A percentile compares a stretch with the other conserved stretches of the same genome.
Evolutionary conservation across 2,888 invertebrate species (phyloP).

Genomic region (Megaustenia siamemsis): DNA sequence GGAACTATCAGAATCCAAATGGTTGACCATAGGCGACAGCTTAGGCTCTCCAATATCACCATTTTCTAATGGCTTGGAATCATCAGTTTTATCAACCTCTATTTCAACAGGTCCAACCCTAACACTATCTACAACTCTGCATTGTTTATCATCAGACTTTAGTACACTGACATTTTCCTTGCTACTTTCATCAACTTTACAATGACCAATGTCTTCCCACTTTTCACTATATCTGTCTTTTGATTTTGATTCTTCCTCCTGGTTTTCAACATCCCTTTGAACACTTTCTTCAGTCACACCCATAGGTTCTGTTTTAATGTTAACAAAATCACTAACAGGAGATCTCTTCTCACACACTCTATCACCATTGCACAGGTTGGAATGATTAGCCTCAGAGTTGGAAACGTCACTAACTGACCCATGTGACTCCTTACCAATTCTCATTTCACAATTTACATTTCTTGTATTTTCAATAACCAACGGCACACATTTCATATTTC

Average conservation of each 20-base stretch:
- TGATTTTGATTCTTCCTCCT: constrained; percentile 8
- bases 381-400: constrained; percentile 38
- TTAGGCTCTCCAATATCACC: constrained; percentile 51
- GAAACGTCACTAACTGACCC: constrained; percentile 2
- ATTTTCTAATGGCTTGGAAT: constrained; percentile 44
- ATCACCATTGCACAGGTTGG: constrained; percentile 53
- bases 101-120: background rate
- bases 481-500: background rate
- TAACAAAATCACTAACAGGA: background rate
- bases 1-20: background rate
- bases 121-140: background rate
- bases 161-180: constrained; percentile 16
- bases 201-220: background rate
- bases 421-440: constrained; percentile 14
- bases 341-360: background rate
- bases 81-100: background rate
- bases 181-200: background rate
- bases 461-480: background rate
- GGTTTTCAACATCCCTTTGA: background rate
- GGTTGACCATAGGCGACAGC: constrained; percentile 48
- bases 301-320: constrained; percentile 33
- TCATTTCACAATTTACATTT: background rate
- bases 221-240: background rate
- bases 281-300: constrained; percentile 17
- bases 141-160: background rate